phyloP scores from a whole-genome alignment of 2,797 vertebrate species.

The Melanotaenia trifasciata region DNA sequence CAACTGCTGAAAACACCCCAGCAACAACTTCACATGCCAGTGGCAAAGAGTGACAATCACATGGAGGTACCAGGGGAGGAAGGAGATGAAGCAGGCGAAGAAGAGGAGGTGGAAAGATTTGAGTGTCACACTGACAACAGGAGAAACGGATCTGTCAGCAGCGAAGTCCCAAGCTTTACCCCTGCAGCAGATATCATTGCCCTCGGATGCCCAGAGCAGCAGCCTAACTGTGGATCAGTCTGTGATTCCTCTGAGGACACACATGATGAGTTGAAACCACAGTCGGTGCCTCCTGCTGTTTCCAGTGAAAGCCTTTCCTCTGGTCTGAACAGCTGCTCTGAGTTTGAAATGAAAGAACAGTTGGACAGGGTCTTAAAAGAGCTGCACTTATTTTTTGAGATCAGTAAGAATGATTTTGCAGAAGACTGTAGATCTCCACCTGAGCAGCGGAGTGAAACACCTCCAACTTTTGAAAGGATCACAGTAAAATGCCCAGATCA shows the following conservation, averaged over 20 bases:
- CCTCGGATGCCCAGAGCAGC: constrained; percentile 7
- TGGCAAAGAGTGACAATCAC: constrained; percentile 27
- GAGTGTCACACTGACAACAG: constrained; percentile 34
- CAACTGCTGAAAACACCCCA: constrained; percentile 57
- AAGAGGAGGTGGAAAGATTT: constrained; percentile 31
- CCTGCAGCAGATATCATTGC: constrained; percentile 34
- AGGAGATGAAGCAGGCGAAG: background rate
- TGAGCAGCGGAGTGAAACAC: constrained; percentile 42
- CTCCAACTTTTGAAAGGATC: constrained; percentile 42
- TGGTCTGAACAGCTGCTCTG: constrained; percentile 11
- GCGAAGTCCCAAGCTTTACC: constrained; percentile 39
- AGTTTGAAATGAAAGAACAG: constrained; percentile 85
- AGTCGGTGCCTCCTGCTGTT: constrained; percentile 8
- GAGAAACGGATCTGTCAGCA: constrained; percentile 30
- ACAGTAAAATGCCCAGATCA: constrained; percentile 30
- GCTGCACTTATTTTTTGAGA: constrained; percentile 85
- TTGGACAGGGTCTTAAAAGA: constrained; percentile 89
- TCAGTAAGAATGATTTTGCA: constrained; percentile 74
- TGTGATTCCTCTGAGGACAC: constrained; percentile 13
- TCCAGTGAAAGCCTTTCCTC: constrained; percentile 3
- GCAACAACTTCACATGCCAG: constrained; percentile 23
- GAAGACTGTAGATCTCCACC: constrained; percentile 51
- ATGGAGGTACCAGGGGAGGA: constrained; percentile 28
- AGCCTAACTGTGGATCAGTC: constrained; percentile 23
- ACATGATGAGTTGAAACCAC: constrained; percentile 26